Evolutionary conservation across 2,888 invertebrate species (phyloP), one percentile per base, ranked within the genome.

Genomic region (Leistus spinibarbis): DNA sequence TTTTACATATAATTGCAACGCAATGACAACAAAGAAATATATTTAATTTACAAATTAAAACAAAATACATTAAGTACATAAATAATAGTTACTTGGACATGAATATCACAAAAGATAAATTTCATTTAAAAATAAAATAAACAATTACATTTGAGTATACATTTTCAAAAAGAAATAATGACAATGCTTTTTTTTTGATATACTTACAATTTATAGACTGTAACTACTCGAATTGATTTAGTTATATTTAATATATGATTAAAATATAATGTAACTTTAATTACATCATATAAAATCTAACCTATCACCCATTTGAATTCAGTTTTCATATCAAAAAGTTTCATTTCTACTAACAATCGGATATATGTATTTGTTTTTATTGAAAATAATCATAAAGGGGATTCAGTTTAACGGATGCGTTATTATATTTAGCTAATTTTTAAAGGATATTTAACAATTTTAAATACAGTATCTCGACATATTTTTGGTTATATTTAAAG

Each of bases 251-350:
- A 53, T 60, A 60, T 73, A 73, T 20, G 57, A 17, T 67, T 62
- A 73, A 73, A 73, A 73, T 73, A 73, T 60, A 67, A 73, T 65
- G 16, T 7, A 73, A 67, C 62, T 67, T 73, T 73, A 17, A 64
- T 40, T 75, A 75, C 69, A 27, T 23, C 63, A 75, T 75, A 75
- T 63, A 75, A 75, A 75, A 75, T 69, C 75, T 75, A 75, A 27
- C 24, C 75, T 75, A 75, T 75, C 75, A 75, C 75, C 75, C 68
- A 75, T 57, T 74, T 66, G 64, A 66, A 73, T 74, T 75, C 75
- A 69, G 63, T 63, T 69, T 68, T 64, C 75, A 69, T 75, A 75
- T 75, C 75, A 75, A 75, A 75, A 75, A 62, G 64, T 19, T 56
- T 70, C 65, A 24, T 57, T 24, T 56, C 71, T 71, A 71, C 54